Evolutionary conservation across 2,113 vertebrate genomes (phyloP), one percentile per base, ranked within the genome.

Genomic region (Motacilla tschutschensis): DNA sequence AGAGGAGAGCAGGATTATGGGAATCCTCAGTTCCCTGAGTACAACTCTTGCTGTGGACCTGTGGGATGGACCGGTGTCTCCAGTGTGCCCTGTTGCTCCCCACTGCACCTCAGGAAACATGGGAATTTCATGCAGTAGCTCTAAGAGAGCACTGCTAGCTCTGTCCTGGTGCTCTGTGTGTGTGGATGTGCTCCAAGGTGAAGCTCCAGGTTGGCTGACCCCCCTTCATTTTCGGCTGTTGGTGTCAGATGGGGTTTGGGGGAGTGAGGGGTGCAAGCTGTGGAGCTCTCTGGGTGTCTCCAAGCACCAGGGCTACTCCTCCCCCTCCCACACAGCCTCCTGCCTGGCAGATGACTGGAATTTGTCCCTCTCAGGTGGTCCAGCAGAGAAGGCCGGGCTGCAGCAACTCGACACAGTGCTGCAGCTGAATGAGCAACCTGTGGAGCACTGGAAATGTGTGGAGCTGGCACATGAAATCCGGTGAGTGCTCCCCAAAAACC

Each of bases 381-480:
- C 99, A 8, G 99, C 99, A 8, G 98, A 99, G 90, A 97, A 96
- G 93, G 98, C 98, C 6, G 99, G 99, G 36, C 96, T 99, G 75
- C 98, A 98, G 95, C 98, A 98, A 46, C 95, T 98, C 7, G 99
- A 99, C 95, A 99, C 98, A 0, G 96, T 99, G 73, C 95, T 99
- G 83, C 98, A 98, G 95, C 96, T 99, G 69, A 99, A 99, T 0
- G 98, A 98, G 95, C 98, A 98, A 88, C 97, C 98, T 0, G 99
- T 99, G 95, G 98, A 99, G 78, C 98, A 98, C 87, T 99, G 98
- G 98, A 99, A 99, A 89, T 99, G 98, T 31, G 98, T 98, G 78
- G 98, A 99, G 87, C 96, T 99, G 90, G 99, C 99, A 2, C 98
- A 99, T 0, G 98, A 98, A 87, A 99, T 99, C 93, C 97, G 99